Base-by-base conservation (phyloP, 2,113 vertebrate genomes). In the Pseudolaguvia tuberculata region DNA sequence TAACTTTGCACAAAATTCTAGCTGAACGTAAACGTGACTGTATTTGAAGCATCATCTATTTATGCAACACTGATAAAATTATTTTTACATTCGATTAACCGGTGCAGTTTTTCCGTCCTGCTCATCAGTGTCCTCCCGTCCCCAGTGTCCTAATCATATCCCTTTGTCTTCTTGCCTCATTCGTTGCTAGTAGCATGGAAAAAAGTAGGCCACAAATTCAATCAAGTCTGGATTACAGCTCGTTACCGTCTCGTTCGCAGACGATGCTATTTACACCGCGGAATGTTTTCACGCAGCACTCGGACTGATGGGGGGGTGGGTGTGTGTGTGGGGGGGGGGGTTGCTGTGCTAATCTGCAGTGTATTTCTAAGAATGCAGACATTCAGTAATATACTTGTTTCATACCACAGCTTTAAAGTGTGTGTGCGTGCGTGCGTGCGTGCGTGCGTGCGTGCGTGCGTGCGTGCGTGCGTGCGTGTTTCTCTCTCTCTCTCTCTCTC, bases 401-500 rank as follows among this genome's bases (percentile, higher is more conserved):
- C n/a, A n/a, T n/a, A n/a, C n/a, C n/a, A n/a, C n/a, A n/a, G n/a
- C n/a, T n/a, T n/a, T n/a, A n/a, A n/a, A n/a, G n/a, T n/a, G n/a
- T n/a, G n/a, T n/a, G n/a, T 70, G 35, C 85, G 81, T 63, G 20
- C 87, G 78, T 35, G 58, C 18, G 71, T 48, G 50, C n/a, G n/a
- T 70, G 35, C 85, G 81, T 63, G 20, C 87, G 78, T 35, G 58
- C 18, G 71, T 48, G 50, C n/a, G n/a, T n/a, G n/a, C n/a, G n/a
- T n/a, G n/a, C n/a, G n/a, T 70, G 35, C 85, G 81, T 63, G 20
- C 87, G 78, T 35, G 58, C 18, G 71, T 48, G 50, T 70, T 20
- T 56, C 80, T 88, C n/a, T 86, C 78, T 89, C 92, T 91, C 0
- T 39, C n/a, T 62, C 0, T n/a, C 39, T 42, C 3, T 14, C 14